Conservation (phyloP, 2,888 invertebrate genomes). For the Cephus sareptanus region DNA sequence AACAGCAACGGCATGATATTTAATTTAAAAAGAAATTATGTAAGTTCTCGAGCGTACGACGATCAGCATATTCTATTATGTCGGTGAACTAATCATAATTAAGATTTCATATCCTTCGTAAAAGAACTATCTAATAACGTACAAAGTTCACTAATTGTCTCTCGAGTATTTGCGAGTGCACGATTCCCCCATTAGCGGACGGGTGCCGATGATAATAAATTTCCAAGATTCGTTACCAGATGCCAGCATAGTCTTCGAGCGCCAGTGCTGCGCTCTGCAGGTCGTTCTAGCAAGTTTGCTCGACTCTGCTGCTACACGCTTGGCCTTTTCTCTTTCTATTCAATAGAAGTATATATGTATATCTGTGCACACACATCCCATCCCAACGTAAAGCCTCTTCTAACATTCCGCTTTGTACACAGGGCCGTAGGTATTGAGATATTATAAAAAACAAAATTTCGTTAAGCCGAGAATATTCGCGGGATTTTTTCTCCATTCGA, state of each 20-base stretch:
- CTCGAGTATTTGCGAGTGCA: no score
- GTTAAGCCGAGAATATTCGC: neutral
- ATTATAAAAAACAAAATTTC: neutral
- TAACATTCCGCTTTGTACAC: neutral
- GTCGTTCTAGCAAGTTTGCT: slow-evolving; percentile 3
- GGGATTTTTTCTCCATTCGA: no score
- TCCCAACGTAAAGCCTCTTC: neutral
- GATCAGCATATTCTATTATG: no score
- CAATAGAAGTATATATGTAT: no score
- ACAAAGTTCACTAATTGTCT: no score
- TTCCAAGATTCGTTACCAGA: slow-evolving; percentile 39
- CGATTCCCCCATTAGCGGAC: no score
- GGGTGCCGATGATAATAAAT: slow-evolving; percentile 20
- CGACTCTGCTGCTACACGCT: neutral
- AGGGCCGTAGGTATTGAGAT: neutral
- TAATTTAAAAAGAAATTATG: no score
- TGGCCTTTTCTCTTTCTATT: neutral
- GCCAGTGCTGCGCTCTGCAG: slow-evolving; percentile 47
- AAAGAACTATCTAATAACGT: no score
- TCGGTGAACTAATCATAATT: no score
- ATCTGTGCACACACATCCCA: neutral
- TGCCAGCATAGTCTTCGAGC: slow-evolving; percentile 40
- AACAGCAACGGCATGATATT: no score
- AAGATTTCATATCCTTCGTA: no score
- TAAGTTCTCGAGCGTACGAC: no score